Evolutionary conservation across 1,140 invertebrate genomes (phyloP), one percentile per base, ranked within the genome.

Genomic region (Trichonephila inaurata): DNA sequence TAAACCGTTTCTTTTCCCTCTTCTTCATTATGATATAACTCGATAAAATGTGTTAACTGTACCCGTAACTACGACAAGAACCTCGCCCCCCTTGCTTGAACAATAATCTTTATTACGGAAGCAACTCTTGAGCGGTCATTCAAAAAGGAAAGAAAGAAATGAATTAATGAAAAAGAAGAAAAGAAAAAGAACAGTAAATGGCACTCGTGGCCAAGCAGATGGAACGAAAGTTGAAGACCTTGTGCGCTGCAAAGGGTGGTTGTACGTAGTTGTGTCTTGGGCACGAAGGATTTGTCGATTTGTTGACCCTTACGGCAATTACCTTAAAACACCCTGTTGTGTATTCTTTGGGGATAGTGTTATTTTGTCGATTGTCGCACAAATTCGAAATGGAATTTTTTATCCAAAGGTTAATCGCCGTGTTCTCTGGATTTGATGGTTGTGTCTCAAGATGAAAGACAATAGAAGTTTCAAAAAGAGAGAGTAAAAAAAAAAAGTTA

Each of bases 121-220:
- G 72, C 72, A 77, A 77, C 72, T 77, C 72, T 77, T 77, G 72
- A 77, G 72, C 28, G 72, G 72, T 77, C 72, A 77, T 40, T 77
- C 72, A 77, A 77, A 77, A 77, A 77, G 72, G 72, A 77, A 33
- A 77, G 72, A 77, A 77, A 77, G 72, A 77, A 77, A 77, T 77
- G 72, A 40, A 33, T 77, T 77, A 77, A 77, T 77, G 33, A 77
- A 77, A 77, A 28, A 77, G 72, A 77, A 40, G 33, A 18, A 77
- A 77, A 77, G 33, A 16, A 64, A 64, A 51, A 51, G 66, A 69
- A 69, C 66, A 24, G 66, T 69, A 69, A 69, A 69, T 69, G 21
- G 66, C 24, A 21, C 24, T 69, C 72, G 72, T 77, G 33, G 72
- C 28, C 72, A 77, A 40, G 72, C 28, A 77, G 24, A 33, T 77